Conservation (phyloP, 1,140 invertebrate genomes). For the Drosophila miranda region DNA sequence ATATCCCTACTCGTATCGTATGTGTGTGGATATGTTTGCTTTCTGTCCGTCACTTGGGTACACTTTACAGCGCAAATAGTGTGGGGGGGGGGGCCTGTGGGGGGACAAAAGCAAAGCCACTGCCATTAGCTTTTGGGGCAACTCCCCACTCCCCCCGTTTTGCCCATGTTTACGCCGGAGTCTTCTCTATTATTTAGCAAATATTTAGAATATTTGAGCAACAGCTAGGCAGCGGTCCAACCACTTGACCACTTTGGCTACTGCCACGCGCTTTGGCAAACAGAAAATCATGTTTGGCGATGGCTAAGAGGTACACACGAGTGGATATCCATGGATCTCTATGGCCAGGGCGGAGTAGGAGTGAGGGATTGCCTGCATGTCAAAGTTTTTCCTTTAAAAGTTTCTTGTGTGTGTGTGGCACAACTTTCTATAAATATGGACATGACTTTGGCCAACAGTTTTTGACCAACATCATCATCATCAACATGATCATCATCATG, state of each 20-base stretch:
- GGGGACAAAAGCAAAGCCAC: conserved; percentile 63
- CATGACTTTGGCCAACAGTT: conserved; percentile 42
- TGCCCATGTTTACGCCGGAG: conserved; percentile 52
- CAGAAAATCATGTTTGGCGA: conserved; percentile 61
- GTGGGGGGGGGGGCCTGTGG: conserved; percentile 7
- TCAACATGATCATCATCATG: conserved; percentile 48
- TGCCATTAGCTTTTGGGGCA: conserved; percentile 62
- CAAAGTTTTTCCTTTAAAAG: conserved; percentile 56
- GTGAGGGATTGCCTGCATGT: conserved; percentile 32
- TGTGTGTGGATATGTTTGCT: conserved; percentile 37
- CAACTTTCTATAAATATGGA: conserved; percentile 77
- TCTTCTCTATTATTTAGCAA: conserved; percentile 78
- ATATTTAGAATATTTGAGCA: conserved; percentile 80
- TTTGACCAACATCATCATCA: conserved; percentile 20
- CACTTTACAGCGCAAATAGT: conserved; percentile 77
- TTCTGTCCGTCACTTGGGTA: conserved; percentile 45
- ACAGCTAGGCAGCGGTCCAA: conserved; percentile 30
- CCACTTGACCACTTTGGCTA: conserved; percentile 69
- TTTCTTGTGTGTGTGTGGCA: conserved; percentile 46
- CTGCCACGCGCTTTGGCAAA: conserved; percentile 71
- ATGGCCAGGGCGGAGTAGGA: neutral
- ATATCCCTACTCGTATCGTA: conserved; percentile 10
- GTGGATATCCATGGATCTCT: neutral
- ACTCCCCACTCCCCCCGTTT: conserved; percentile 32
- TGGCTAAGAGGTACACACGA: conserved; percentile 7